Evolutionary conservation across 1,140 invertebrate species (phyloP).

Genomic region (Luehdorfia chinensis): DNA sequence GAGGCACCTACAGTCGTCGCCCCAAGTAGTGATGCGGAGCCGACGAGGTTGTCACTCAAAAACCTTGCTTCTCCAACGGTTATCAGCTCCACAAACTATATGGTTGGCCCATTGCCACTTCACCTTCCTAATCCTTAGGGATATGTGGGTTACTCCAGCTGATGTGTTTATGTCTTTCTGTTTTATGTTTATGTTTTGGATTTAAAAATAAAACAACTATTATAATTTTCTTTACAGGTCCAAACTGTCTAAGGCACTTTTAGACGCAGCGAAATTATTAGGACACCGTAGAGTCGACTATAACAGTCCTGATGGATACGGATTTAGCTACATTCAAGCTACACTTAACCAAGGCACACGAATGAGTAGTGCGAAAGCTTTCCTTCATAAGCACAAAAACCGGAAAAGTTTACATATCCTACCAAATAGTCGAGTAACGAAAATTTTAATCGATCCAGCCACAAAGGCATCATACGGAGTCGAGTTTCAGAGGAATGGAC

Average conservation of each 20-base stretch:
- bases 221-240: conserved; percentile 72
- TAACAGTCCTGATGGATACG: conserved; percentile 80
- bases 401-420: conserved; percentile 83
- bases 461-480: conserved; percentile 81
- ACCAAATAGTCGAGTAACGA: conserved; percentile 77
- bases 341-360: conserved; percentile 77
- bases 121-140: too few relatives aligned
- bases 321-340: conserved; percentile 83
- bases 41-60: too few relatives aligned
- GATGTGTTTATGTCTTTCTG: too few relatives aligned
- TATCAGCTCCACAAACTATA: too few relatives aligned
- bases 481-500: conserved; percentile 77
- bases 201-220: too few relatives aligned
- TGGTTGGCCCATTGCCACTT: too few relatives aligned
- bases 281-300: conserved; percentile 81
- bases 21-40: too few relatives aligned
- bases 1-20: too few relatives aligned
- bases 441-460: conserved; percentile 79
- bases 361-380: conserved; percentile 78
- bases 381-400: conserved; percentile 77
- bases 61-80: too few relatives aligned
- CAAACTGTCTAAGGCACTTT: conserved; percentile 78
- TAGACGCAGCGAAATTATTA: conserved; percentile 79
- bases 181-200: too few relatives aligned
- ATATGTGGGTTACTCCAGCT: too few relatives aligned